Evolutionary conservation across 2,113 vertebrate genomes (phyloP).

Genomic region (Thalassoma bifasciatum): DNA sequence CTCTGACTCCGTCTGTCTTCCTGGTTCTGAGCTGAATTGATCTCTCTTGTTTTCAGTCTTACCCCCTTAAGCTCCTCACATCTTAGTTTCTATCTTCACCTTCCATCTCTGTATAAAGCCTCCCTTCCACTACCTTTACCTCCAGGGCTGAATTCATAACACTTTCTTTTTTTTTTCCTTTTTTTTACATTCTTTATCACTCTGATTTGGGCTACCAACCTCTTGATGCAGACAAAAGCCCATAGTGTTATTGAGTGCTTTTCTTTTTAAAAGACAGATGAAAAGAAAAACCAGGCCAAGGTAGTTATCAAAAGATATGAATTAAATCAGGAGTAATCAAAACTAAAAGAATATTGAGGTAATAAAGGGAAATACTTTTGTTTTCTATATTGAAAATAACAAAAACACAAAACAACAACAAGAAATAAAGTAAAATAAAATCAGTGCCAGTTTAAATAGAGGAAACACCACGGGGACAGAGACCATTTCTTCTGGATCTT

Average conservation of each 20-base stretch:
- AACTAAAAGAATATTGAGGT: not conserved
- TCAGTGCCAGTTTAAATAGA: no score
- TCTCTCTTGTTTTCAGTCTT: not conserved
- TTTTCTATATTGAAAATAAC: not conserved
- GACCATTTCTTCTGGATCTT: no score
- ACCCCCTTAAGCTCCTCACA: not conserved
- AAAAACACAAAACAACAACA: no score
- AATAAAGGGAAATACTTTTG: not conserved
- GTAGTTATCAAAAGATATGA: not conserved
- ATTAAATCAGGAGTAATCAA: not conserved
- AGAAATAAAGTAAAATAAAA: no score
- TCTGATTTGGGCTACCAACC: not conserved
- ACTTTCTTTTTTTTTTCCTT: not conserved
- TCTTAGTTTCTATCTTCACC: not conserved
- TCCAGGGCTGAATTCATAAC: not conserved
- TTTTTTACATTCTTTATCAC: not conserved
- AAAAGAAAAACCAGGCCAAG: not conserved
- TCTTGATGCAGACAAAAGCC: not conserved
- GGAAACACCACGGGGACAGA: no score
- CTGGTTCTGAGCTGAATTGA: not conserved
- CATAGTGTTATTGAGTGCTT: constrained; percentile 1
- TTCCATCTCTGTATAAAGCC: not conserved
- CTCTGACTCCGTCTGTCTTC: not conserved
- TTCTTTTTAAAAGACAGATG: not conserved
- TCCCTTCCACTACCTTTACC: not conserved